These are phyloP conservation scores for Luidia sarsii DNA, from an alignment of 53 echinoderm and acorn worm species.

Conservation along the genomic window DNA sequence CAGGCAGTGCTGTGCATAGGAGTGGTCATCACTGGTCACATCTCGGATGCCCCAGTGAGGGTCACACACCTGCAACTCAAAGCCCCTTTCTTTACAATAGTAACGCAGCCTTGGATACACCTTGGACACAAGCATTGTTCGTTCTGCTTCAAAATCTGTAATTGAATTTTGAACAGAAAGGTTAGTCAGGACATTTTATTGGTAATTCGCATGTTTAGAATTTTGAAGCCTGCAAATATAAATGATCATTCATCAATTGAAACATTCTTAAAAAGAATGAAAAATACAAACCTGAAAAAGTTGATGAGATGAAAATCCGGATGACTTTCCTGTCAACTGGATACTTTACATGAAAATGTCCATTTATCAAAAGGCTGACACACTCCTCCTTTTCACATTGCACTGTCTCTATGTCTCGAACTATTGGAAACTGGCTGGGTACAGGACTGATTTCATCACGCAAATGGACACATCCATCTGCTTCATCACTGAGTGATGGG, in stretches of 20 bases:
- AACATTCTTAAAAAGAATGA: too few relatives aligned
- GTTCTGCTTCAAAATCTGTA: conserved; percentile 80
- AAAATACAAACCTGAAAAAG: conserved; percentile 67
- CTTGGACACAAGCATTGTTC: conserved; percentile 73
- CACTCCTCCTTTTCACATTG: conserved; percentile 1
- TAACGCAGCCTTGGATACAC: conserved; percentile 65
- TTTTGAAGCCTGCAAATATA: not conserved
- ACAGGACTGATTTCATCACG: conserved; percentile 32
- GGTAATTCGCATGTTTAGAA: not conserved
- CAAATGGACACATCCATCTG: conserved; percentile 11
- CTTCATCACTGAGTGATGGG: not conserved
- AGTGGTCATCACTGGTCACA: conserved; percentile 60
- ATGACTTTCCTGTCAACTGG: conserved; percentile 67
- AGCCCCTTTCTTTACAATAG: conserved; percentile 81
- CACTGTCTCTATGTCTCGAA: not conserved
- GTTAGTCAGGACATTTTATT: not conserved
- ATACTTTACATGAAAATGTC: conserved; percentile 56
- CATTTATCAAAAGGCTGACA: conserved; percentile 52
- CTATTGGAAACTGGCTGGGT: conserved; percentile 8
- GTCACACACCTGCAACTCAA: conserved; percentile 88
- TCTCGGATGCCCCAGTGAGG: conserved; percentile 92
- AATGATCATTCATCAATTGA: too few relatives aligned
- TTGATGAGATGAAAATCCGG: conserved; percentile 78
- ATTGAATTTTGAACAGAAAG: not conserved
- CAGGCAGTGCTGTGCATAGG: conserved; percentile 60